A percentile compares a stretch with the other conserved stretches of the same genome.
phyloP scores from a whole-genome alignment of 2,113 vertebrate species.

The Columba janthina region DNA sequence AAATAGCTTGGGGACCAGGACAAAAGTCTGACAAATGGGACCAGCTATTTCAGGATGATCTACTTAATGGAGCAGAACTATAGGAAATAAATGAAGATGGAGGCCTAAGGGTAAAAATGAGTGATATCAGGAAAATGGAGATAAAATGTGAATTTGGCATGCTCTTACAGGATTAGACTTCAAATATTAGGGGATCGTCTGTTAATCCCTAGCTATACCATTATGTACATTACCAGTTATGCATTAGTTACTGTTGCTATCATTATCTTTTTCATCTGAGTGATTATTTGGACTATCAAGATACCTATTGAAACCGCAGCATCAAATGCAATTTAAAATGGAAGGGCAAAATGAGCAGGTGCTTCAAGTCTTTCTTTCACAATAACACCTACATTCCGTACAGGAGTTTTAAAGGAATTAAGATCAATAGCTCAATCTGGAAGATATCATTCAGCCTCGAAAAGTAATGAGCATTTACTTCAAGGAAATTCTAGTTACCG shows the following conservation, averaged over 20 bases:
- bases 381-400: background rate
- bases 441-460: background rate
- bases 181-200: background rate
- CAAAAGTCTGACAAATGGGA: constrained; percentile 31
- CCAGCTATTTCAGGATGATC: background rate
- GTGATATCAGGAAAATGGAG: background rate
- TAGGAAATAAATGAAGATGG: constrained; percentile 10
- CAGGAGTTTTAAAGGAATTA: background rate
- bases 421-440: background rate
- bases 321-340: background rate
- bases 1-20: background rate
- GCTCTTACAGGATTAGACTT: background rate
- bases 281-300: background rate
- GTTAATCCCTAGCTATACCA: constrained; percentile 17
- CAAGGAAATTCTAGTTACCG: background rate
- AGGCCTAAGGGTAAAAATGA: constrained; percentile 35
- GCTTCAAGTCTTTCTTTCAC: background rate
- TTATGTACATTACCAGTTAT: background rate
- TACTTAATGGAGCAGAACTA: constrained; percentile 14
- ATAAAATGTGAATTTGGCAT: background rate
- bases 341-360: background rate
- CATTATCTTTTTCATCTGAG: background rate
- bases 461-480: background rate
- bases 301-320: background rate
- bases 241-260: background rate